Conservation (phyloP, 2,113 vertebrate genomes). For the Danio rerio region GRCz12tu NC_133188.1:26854501-26855000, state of each 20-base stretch:
- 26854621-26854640: no score
- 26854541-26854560: no score
- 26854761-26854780: constrained; percentile 11
- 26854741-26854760: constrained; percentile 6
- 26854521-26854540: no score
- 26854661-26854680: neutral
- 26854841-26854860: constrained; percentile 26
- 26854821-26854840: constrained; percentile 4
- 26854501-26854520: no score
- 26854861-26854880: constrained; percentile 27
- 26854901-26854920: neutral
- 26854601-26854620: no score
- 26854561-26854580: no score
- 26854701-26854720: constrained; percentile 3
- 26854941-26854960: constrained; percentile 32
- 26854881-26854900: constrained; percentile 37
- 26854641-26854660: neutral
- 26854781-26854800: constrained; percentile 16
- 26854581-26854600: no score
- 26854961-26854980: constrained; percentile 54
- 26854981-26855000: constrained; percentile 56
- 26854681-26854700: neutral
- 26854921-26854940: constrained; percentile 53
- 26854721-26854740: constrained; percentile 11
- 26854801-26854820: constrained; percentile 45